These are phyloP conservation scores for Bufo gargarizans DNA, from an alignment of 2,113 vertebrate species.

Conservation along the genomic window DNA sequence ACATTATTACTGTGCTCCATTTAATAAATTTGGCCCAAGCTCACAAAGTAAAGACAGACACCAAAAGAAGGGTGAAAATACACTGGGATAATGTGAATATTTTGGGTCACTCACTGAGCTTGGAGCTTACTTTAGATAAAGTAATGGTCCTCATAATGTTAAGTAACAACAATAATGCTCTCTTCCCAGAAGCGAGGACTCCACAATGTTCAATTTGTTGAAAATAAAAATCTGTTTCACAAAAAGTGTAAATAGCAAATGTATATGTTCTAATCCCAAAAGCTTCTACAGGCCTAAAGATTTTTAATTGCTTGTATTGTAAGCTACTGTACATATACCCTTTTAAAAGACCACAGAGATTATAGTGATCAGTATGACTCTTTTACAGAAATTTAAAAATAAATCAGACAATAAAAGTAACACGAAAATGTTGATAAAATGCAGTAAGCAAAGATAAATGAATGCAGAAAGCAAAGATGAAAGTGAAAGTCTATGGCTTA, in stretches of 20 bases:
- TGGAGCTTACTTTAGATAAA: not conserved
- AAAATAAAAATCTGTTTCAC: not conserved
- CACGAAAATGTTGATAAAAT: conserved; percentile 9
- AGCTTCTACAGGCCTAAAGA: not conserved
- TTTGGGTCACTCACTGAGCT: not conserved
- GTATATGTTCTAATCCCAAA: not conserved
- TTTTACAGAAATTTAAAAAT: not conserved
- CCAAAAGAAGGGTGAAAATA: too few relatives aligned
- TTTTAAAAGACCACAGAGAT: not conserved
- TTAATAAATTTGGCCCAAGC: too few relatives aligned
- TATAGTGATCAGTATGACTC: not conserved
- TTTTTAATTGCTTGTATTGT: not conserved
- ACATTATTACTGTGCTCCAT: too few relatives aligned
- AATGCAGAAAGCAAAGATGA: conserved; percentile 24
- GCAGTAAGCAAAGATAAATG: conserved; percentile 19
- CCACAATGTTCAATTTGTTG: not conserved
- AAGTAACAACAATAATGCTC: not conserved
- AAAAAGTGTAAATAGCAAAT: not conserved
- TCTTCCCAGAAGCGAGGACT: not conserved
- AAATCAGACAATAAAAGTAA: not conserved
- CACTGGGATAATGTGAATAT: too few relatives aligned
- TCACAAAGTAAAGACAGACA: too few relatives aligned
- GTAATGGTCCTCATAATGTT: not conserved
- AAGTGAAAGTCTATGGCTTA: not conserved
- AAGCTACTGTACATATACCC: not conserved